Conservation (phyloP, 2,113 vertebrate species). For the Zingel zingel region DNA sequence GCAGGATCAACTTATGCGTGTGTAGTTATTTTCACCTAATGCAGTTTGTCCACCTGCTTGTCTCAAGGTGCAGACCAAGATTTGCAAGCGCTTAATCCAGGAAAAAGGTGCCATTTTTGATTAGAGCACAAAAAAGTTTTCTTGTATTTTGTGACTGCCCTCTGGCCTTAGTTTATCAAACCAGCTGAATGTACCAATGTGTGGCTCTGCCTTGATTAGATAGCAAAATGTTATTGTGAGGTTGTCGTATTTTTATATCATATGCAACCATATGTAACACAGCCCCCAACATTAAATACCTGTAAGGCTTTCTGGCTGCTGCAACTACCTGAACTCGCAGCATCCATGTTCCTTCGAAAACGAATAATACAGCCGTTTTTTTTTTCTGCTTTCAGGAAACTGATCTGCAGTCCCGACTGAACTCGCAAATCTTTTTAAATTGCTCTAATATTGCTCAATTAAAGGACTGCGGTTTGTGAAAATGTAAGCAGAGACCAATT, state of each 20-base stretch:
- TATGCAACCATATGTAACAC: slow-evolving; percentile 69
- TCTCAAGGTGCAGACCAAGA: slow-evolving; percentile 38
- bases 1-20: slow-evolving; percentile 16
- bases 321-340: slow-evolving; percentile 39
- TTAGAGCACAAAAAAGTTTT: slow-evolving; percentile 45
- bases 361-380: slow-evolving; percentile 16
- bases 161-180: slow-evolving; percentile 64
- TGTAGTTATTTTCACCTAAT: slow-evolving; percentile 3
- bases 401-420: slow-evolving; percentile 12
- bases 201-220: slow-evolving; percentile 71
- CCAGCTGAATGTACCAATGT: slow-evolving; percentile 64
- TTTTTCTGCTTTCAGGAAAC: slow-evolving; percentile 16
- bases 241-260: slow-evolving; percentile 68
- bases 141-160: slow-evolving; percentile 43
- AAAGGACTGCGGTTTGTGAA: slow-evolving; percentile 42
- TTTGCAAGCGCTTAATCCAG: slow-evolving; percentile 25
- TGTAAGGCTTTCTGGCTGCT: slow-evolving; percentile 58
- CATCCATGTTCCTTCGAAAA: not conserved
- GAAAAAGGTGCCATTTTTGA: slow-evolving; percentile 46
- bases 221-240: slow-evolving; percentile 64
- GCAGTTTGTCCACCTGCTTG: slow-evolving; percentile 12
- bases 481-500: slow-evolving; percentile 55
- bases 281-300: slow-evolving; percentile 44
- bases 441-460: slow-evolving; percentile 41
- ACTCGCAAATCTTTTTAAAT: slow-evolving; percentile 23